Base-by-base conservation (phyloP, 2,888 invertebrate species). In the Xiphydria camelus region DNA sequence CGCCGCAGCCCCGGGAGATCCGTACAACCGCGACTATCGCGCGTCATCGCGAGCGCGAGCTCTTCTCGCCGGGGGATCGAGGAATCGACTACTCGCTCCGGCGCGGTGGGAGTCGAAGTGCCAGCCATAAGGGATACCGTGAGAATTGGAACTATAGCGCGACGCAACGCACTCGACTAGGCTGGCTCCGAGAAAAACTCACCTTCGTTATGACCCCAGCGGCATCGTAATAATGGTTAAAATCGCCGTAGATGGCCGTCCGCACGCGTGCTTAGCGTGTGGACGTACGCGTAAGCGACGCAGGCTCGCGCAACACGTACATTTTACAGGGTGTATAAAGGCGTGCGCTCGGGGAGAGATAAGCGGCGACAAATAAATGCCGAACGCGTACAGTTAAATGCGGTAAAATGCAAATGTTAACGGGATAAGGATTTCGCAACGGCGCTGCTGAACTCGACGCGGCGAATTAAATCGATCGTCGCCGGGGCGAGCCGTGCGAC, bases 151-250 rank as follows among this genome's bases (percentile, higher is more conserved):
- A 65, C 69, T 67, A 57, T 29, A 34, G 34, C 4, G 18, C 17
- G 34, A 34, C 19, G n/a, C n/a, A 19, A 15, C 34, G 15, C 34
- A n/a, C 33, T 29, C 46, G 33, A 37, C 43, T 45, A 29, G 37
- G 33, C 25, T 29, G 61, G 53, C 47, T 42, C 34, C 41, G 49
- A 64, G 58, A 72, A 73, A 73, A 73, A 72, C 71, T 72, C 53
- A 71, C 72, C 73, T 66, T 68, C 69, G 66, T 73, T 72, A 73
- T 73, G n/a, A n/a, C n/a, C 66, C 69, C 59, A 61, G 58, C 57
- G 61, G 62, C 62, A 62, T 64, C 64, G 70, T 68, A 68, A 66
- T 71, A 71, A 72, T 72, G 62, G 65, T 62, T 67, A 67, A 70
- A 66, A 68, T 66, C 57, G 58, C 72, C 71, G 63, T 71, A 72